Base-by-base conservation (phyloP, 2,797 vertebrate species). In the Phoxinus dragarum region DNA sequence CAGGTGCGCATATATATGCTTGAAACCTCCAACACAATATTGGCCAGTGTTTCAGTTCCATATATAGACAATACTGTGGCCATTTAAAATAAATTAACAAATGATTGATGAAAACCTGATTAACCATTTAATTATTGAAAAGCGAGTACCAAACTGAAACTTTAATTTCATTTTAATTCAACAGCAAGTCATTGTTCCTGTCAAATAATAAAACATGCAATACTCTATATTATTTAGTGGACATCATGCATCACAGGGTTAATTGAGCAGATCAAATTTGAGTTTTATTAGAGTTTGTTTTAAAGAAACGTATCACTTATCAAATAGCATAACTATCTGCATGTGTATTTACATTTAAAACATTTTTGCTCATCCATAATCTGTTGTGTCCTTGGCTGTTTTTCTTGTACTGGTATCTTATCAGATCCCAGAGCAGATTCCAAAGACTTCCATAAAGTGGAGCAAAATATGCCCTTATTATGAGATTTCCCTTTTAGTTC, bases 391-490 rank as follows among this genome's bases (percentile, higher is more conserved):
- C 17, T 40, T 67, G 21, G 31, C 31, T 23, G 42, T 52, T 19
- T 74, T 36, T 27, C 42, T 14, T 19, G 9, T 40, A 31, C 17
- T 9, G 59, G n/a, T 67, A 67, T 84, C 72, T 83, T 52, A 75
- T 80, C 61, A 81, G 67, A 40, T 47, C 14, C 19, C 21, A 82
- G 71, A 87, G 56, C 40, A 80, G 67, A 40, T 61, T 84, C 14
- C 59, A 54, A 72, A 87, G 40, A 66, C 34, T 64, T 44, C 5
- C 40, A 86, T 11, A 67, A 74, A 87, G 80, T 82, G 34, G 82
- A 40, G 4, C 23, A 54, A 67, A 86, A 73, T 86, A 77, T 47
- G 72, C 74, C 84, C 81, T 66, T 79, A 84, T 88, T 86, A 67
- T 84, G 87, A 72, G 64, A 80, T 75, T 68, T 75, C 64, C 61